Conservation (phyloP, 2,113 vertebrate genomes). For the Callithrix jacchus region DNA sequence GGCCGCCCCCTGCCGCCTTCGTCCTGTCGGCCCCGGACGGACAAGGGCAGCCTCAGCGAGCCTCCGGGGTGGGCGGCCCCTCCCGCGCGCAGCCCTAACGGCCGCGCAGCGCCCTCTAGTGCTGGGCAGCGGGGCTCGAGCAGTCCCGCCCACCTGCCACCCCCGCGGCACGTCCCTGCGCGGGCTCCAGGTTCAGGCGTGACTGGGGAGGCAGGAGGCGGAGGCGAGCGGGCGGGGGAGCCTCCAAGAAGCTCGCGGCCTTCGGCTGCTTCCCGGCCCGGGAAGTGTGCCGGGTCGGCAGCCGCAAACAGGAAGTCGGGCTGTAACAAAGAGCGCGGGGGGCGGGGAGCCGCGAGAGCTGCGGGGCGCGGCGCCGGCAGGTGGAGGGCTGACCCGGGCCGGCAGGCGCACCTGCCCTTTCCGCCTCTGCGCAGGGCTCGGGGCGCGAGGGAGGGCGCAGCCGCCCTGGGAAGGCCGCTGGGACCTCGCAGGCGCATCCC, state of each 20-base stretch:
- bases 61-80: rapidly evolving
- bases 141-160: neutral
- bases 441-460: neutral
- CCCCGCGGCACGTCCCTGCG: neutral
- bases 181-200: neutral
- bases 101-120: constrained; percentile 70
- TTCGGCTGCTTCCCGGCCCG: constrained; percentile 76
- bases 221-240: constrained; percentile 22
- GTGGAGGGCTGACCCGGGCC: constrained; percentile 19
- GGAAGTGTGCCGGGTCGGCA: constrained; percentile 71
- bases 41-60: neutral
- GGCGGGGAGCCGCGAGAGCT: constrained; percentile 67
- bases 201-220: neutral
- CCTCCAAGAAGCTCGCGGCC: constrained; percentile 64
- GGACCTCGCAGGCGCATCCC: constrained; percentile 65
- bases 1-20: neutral
- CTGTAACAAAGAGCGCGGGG: constrained; percentile 70
- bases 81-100: neutral
- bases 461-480: neutral
- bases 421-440: neutral
- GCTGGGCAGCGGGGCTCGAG: neutral
- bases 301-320: constrained; percentile 83
- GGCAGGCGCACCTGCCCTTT: constrained; percentile 53
- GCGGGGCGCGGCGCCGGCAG: constrained; percentile 36
- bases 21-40: neutral